phyloP scores from a whole-genome alignment of 2,888 invertebrate genomes.

The Andrena bicolor region DNA sequence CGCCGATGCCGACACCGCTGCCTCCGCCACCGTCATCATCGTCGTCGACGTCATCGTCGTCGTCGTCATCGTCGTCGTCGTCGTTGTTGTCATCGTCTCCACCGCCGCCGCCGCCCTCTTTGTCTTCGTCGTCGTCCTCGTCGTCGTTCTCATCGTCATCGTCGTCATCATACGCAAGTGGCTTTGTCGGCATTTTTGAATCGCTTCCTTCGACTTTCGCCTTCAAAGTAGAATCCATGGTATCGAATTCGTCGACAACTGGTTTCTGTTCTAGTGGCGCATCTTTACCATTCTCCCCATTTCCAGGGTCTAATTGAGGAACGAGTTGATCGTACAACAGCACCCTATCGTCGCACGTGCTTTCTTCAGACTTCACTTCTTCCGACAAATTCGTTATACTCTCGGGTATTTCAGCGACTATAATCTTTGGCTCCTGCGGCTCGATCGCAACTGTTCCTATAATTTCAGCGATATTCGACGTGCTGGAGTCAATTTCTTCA shows the following conservation, averaged over 20 bases:
- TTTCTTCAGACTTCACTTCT: constrained; percentile 54
- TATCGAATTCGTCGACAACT: constrained; percentile 51
- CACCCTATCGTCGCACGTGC: constrained; percentile 45
- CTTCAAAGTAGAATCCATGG: constrained; percentile 73
- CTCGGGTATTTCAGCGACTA: constrained; percentile 63
- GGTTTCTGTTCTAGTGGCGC: constrained; percentile 54
- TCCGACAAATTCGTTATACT: constrained; percentile 46
- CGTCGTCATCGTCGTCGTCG: too few relatives aligned
- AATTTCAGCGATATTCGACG: constrained; percentile 86
- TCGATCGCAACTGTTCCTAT: constrained; percentile 83
- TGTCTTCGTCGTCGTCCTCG: constrained; percentile 42
- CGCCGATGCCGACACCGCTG: too few relatives aligned
- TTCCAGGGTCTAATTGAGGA: constrained; percentile 49
- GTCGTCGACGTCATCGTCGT: too few relatives aligned
- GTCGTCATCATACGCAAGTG: constrained; percentile 51
- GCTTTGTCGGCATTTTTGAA: constrained; percentile 77
- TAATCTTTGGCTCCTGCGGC: constrained; percentile 74
- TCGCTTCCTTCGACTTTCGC: constrained; percentile 84
- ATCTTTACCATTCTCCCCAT: constrained; percentile 51
- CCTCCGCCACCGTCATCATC: too few relatives aligned
- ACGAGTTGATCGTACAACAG: constrained; percentile 51
- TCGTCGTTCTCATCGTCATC: constrained; percentile 74
- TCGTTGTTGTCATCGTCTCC: too few relatives aligned
- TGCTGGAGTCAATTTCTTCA: constrained; percentile 86
- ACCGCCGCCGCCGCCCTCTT: background rate